A percentile compares a stretch with the other conserved stretches of the same genome.
phyloP scores from a whole-genome alignment of 2,888 invertebrate species.

The Pteria penguin region DNA sequence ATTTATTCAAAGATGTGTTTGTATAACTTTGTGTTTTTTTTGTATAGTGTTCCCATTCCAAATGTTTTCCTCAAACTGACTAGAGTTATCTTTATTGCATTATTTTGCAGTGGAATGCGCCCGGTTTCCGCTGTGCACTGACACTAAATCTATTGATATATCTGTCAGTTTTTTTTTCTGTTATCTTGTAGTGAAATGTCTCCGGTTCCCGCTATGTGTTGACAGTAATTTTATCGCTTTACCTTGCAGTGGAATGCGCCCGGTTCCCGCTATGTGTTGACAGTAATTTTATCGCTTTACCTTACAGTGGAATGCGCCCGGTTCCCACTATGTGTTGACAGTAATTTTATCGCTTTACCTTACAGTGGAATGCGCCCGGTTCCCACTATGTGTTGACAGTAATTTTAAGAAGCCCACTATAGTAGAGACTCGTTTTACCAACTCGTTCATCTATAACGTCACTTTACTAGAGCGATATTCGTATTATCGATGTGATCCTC shows the following conservation, averaged over 20 bases:
- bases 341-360: background rate
- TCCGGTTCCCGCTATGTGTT: too few species aligned
- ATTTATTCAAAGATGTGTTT: too few species aligned
- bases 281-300: background rate
- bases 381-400: constrained; percentile 32
- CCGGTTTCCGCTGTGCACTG: too few species aligned
- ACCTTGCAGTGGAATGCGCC: constrained; percentile 35
- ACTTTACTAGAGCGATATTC: constrained; percentile 51
- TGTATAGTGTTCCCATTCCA: background rate
- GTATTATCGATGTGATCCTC: constrained; percentile 56
- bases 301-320: constrained; percentile 38
- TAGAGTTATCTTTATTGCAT: background rate
- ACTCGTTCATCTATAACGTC: constrained; percentile 43
- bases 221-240: background rate
- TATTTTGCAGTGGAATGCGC: constrained; percentile 36
- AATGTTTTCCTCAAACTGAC: background rate
- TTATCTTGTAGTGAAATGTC: constrained; percentile 36
- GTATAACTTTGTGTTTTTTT: too few species aligned
- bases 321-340: constrained; percentile 32
- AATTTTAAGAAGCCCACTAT: constrained; percentile 38
- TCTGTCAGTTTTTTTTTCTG: too few species aligned
- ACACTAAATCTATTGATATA: background rate
- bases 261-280: constrained; percentile 30
- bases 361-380: constrained; percentile 39
- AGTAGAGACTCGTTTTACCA: constrained; percentile 25